A percentile compares a stretch with the other conserved stretches of the same genome.
phyloP scores from a whole-genome alignment of 92 coral and sea anemone species.

The Actinernus sp. region DNA sequence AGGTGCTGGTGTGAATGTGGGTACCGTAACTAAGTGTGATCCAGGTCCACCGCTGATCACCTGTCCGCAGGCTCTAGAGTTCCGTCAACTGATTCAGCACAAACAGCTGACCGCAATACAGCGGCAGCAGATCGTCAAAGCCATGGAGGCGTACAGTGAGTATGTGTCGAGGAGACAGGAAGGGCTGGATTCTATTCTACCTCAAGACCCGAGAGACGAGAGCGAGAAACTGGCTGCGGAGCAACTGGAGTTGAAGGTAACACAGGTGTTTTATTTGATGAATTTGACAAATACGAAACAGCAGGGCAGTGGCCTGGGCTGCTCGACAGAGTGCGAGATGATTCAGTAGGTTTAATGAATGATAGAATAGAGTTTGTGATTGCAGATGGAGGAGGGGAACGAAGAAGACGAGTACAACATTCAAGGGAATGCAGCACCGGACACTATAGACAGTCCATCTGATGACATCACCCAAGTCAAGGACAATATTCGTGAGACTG shows the following conservation, averaged over 20 bases:
- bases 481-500: neutral
- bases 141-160: slow-evolving; percentile 80
- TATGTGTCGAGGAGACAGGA: slow-evolving; percentile 77
- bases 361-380: no score
- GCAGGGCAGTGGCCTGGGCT: neutral
- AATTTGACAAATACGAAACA: neutral
- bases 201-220: slow-evolving; percentile 92
- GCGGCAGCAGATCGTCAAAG: slow-evolving; percentile 70
- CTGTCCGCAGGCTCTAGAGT: slow-evolving; percentile 85
- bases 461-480: neutral
- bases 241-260: slow-evolving; percentile 70
- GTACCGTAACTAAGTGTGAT: slow-evolving; percentile 53
- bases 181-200: slow-evolving; percentile 74
- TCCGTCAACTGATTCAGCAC: slow-evolving; percentile 88
- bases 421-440: neutral
- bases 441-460: neutral
- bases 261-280: no score
- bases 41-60: slow-evolving; percentile 61
- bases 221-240: slow-evolving; percentile 82
- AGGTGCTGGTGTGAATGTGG: slow-evolving; percentile 90
- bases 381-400: neutral
- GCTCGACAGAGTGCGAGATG: no score
- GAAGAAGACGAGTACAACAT: neutral
- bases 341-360: neutral
- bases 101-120: slow-evolving; percentile 81